phyloP scores from a whole-genome alignment of 1,140 invertebrate genomes.

The Bombus picipes region DNA sequence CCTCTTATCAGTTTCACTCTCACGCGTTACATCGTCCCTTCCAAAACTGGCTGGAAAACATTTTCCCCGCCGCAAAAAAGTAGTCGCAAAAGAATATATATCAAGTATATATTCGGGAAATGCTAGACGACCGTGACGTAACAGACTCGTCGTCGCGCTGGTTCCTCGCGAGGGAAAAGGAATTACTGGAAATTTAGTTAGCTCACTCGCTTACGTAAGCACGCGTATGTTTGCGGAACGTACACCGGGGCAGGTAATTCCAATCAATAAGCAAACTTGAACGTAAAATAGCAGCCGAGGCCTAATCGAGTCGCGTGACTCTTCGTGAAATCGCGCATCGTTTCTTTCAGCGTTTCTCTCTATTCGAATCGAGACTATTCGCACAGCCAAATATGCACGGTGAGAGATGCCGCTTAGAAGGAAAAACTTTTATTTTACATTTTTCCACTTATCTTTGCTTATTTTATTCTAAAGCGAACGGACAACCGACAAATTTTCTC shows the following conservation, averaged over 20 bases:
- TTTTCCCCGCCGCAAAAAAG: background rate
- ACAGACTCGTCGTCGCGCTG: constrained; percentile 1
- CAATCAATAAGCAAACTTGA: constrained; percentile 13
- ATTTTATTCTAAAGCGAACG: too few species aligned
- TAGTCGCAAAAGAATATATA: too few species aligned
- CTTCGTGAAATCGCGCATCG: background rate
- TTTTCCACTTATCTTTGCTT: too few species aligned
- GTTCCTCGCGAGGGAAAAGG: constrained; percentile 62
- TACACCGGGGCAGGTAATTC: background rate
- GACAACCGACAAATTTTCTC: too few species aligned
- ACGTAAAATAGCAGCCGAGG: background rate
- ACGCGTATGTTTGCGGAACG: background rate
- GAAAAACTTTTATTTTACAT: too few species aligned
- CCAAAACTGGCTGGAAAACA: background rate
- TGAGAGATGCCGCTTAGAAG: too few species aligned
- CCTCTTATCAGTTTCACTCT: constrained; percentile 26
- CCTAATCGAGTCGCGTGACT: background rate
- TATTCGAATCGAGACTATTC: background rate
- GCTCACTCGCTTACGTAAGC: constrained; percentile 54
- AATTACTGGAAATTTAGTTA: constrained; percentile 63
- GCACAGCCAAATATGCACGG: too few species aligned
- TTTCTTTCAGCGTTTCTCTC: background rate
- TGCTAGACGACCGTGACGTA: constrained; percentile 1
- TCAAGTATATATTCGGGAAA: background rate
- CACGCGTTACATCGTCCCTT: background rate